Base-by-base conservation (phyloP, 1,140 invertebrate species). In the Papilio polytes region DNA sequence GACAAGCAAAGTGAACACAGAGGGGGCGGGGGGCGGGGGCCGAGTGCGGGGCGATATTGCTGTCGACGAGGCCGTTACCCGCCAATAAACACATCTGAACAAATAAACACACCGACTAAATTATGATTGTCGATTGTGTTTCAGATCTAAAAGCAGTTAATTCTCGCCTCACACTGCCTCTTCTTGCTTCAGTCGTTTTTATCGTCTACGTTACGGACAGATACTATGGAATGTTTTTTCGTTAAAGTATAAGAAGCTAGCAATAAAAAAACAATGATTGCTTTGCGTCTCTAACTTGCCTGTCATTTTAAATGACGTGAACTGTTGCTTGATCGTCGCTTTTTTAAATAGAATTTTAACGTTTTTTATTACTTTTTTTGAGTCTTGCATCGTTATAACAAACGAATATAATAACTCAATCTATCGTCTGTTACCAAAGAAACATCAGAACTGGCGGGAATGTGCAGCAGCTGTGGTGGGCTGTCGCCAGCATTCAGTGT, bases 101-200 rank as follows among this genome's bases (percentile, higher is more conserved):
- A 91, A 91, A 91, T 87, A 91, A 89, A 89, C 85, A 85, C 81
- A 12, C 20, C 41, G 22, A 56, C 70, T 84, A 83, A 91, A 86
- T 87, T 91, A 91, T 91, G 83, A 91, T 84, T 84, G 82, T 83
- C 78, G 78, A 78, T 78, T 66, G 77, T 78, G 20, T 41, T 78
- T 41, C 36, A 78, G 56, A 46, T 46, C 18, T 66, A 51, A 66
- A 66, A 26, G 31, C 20, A 53, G 44, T 53, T 53, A 53, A 76
- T 51, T 59, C 51, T 26, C 22, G 22, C 8, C 51, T 36, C 53
- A 78, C 51, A 59, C 51, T 20, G 18, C 74, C 53, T 31, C 51
- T 77, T 51, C n/a, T 22, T 56, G 74, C 51, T 31, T 15, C 12
- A 31, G 3, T 31, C 63, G 63, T 31, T 70, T 70, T 31, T 70